Base-by-base conservation (phyloP, 2,888 invertebrate genomes). In the Autographa gamma region DNA sequence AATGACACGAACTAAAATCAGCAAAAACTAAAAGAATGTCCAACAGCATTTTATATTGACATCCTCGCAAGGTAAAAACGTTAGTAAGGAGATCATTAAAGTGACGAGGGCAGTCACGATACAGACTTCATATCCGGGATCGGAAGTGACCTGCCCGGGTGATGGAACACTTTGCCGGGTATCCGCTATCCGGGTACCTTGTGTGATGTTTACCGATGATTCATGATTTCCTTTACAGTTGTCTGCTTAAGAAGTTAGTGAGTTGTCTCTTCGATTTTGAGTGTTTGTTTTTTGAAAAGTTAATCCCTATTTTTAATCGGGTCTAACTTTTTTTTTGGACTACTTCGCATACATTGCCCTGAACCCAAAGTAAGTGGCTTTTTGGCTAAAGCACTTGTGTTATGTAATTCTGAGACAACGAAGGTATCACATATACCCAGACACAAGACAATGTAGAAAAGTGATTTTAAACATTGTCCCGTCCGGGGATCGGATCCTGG, bases 41-140 rank as follows among this genome's bases (percentile, higher is more conserved):
- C n/a, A 31, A 18, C 18, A 73, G 18, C 58, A 32, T 72, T 76
- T 67, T 25, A 69, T 66, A 68, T 69, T 41, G 68, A 31, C 16
- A 38, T 41, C 62, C 31, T 56, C 48, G 72, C 56, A 77, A 82
- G 74, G 72, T 79, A 75, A 78, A 76, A 84, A 81, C 83, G 80
- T 81, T 80, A 78, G 77, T 73, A 71, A 76, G 76, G 76, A 78
- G 74, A 79, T 84, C 85, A 79, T 86, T 83, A 84, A 80, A 74
- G 79, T 81, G 83, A 85, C 82, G 80, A 76, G 75, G 86, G 83
- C 78, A 80, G 82, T 82, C 86, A 86, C 88, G 89, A 90, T 91
- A 91, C 91, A 91, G 82, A 86, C 81, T 81, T 89, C 86, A 90
- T 91, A 90, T 90, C 91, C 91, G 89, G 86, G 68, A 69, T 71